phyloP scores from a whole-genome alignment of 2,888 invertebrate genomes.

The Mesorhabditis sp. region DNA sequence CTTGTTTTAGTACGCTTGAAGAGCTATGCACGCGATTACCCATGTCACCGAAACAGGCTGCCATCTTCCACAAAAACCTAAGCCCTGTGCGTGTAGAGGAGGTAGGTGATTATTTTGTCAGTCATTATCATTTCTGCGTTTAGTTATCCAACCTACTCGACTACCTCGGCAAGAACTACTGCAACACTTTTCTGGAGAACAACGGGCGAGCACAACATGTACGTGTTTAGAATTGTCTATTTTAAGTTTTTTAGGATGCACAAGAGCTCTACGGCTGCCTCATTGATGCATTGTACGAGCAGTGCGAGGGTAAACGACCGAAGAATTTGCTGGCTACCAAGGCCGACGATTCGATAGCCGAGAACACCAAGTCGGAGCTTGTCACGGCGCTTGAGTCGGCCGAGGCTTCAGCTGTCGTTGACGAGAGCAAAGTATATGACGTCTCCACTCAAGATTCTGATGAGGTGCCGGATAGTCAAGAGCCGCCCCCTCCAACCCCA shows the following conservation, averaged over 20 bases:
- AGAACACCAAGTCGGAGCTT: background rate
- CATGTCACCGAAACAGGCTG: background rate
- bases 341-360: no score
- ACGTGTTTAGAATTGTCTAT: background rate
- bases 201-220: background rate
- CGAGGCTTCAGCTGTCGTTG: background rate
- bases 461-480: background rate
- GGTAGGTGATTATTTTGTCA: background rate
- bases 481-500: background rate
- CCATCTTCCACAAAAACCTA: no score
- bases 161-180: background rate
- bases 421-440: no score
- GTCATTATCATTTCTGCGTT: background rate
- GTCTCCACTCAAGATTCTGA: background rate
- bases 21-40: background rate
- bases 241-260: background rate
- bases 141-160: background rate
- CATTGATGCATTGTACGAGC: background rate
- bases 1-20: background rate
- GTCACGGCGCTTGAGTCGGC: conserved; percentile 2
- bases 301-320: conserved; percentile 5
- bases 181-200: background rate
- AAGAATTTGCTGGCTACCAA: background rate
- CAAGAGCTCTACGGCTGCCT: background rate
- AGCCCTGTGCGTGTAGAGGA: no score